Conservation (phyloP, 1,140 invertebrate species). For the Brachionus plicatilis region DNA sequence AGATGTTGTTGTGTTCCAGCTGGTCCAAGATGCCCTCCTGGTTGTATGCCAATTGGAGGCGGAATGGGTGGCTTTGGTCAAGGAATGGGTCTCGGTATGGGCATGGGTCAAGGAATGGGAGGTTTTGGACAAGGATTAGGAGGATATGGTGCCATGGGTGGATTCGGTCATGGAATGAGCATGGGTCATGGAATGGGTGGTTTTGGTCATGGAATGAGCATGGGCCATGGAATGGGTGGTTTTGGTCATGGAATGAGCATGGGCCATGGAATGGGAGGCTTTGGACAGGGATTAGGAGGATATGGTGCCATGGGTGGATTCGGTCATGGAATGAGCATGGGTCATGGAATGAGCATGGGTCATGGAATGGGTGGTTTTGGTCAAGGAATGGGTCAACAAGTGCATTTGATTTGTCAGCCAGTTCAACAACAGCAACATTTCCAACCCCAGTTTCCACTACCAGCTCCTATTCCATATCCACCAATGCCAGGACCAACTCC, state of each 20-base stretch:
- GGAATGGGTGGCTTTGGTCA: not conserved
- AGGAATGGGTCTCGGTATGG: not conserved
- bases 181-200: not conserved
- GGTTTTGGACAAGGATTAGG: no score
- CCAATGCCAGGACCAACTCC: not conserved
- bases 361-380: not conserved
- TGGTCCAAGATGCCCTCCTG: not conserved
- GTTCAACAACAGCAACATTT: not conserved
- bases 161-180: not conserved
- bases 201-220: not conserved
- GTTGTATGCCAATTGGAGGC: conserved; percentile 1
- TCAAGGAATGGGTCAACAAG: not conserved
- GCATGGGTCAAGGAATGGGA: not conserved
- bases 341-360: not conserved
- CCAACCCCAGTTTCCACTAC: not conserved
- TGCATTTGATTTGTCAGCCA: not conserved
- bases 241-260: not conserved
- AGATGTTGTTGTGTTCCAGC: not conserved
- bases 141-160: not conserved
- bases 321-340: not conserved
- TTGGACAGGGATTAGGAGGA: not conserved
- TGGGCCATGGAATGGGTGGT: not conserved
- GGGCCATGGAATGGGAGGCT: not conserved
- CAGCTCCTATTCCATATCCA: not conserved
- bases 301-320: not conserved